phyloP scores from a whole-genome alignment of 1,140 invertebrate genomes.

The Lithobius niger region DNA sequence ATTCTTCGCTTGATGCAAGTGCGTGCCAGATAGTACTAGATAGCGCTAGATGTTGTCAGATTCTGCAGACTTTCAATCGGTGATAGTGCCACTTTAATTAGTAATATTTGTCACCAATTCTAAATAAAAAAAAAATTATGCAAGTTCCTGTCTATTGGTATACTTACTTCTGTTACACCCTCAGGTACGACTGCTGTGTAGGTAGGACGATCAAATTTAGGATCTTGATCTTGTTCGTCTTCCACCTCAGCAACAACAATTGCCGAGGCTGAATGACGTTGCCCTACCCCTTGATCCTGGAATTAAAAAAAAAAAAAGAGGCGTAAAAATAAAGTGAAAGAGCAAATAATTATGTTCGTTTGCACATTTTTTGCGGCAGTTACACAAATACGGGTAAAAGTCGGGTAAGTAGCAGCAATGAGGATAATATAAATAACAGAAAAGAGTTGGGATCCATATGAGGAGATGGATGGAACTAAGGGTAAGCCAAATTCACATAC shows the following conservation, averaged over 20 bases:
- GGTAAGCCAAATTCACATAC: no score
- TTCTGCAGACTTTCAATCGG: no score
- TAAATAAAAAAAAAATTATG: not conserved
- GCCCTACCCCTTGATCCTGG: conserved; percentile 40
- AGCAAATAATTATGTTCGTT: not conserved
- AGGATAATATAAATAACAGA: not conserved
- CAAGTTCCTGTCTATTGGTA: conserved; percentile 4
- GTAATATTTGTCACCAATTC: not conserved
- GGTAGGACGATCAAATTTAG: conserved; percentile 58
- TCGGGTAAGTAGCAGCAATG: no score
- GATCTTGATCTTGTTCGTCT: conserved; percentile 68
- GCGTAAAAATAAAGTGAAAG: conserved; percentile 14
- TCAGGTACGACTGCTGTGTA: conserved; percentile 60
- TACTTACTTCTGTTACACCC: conserved; percentile 44
- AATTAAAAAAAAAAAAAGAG: conserved; percentile 25
- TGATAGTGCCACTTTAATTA: no score
- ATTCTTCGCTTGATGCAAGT: no score
- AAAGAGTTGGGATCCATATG: no score
- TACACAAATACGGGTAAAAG: no score
- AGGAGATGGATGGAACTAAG: no score
- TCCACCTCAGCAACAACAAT: conserved; percentile 56
- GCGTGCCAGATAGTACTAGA: no score
- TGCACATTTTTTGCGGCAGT: no score
- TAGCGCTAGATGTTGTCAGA: no score
- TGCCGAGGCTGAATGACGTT: conserved; percentile 45